phyloP scores from a whole-genome alignment of 2,797 vertebrate genomes.

The Malurus splendens region DNA sequence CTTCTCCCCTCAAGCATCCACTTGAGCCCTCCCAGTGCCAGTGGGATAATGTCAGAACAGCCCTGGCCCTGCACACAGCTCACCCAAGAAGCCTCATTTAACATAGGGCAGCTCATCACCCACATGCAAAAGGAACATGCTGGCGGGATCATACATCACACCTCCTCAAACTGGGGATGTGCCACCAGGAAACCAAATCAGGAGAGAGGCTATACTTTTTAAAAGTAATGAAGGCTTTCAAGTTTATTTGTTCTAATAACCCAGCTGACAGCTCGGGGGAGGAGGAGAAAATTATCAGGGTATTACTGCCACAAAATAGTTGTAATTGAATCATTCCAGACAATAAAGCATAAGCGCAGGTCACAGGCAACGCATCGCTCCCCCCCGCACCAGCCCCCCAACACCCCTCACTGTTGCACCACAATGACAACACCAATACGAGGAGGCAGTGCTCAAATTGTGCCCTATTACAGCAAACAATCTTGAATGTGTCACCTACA shows the following conservation, averaged over 20 bases:
- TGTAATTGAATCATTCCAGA: slow-evolving; percentile 21
- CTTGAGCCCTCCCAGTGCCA: fast-evolving
- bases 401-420: not conserved
- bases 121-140: fast-evolving
- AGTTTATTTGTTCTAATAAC: slow-evolving; percentile 38
- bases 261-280: not conserved
- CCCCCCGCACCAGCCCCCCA: fast-evolving
- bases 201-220: not conserved
- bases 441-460: not conserved
- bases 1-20: fast-evolving
- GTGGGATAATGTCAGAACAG: not conserved
- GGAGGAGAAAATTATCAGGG: not conserved
- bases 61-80: fast-evolving
- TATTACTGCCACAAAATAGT: not conserved
- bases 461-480: not conserved
- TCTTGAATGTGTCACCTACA: not conserved
- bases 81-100: not conserved
- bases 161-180: not conserved
- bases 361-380: not conserved
- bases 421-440: not conserved
- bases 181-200: not conserved
- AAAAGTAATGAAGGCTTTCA: not conserved
- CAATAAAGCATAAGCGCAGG: not conserved
- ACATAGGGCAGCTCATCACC: not conserved
- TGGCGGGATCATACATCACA: not conserved